phyloP scores from a whole-genome alignment of 2,888 invertebrate genomes.

The Zootermopsis nevadensis region DNA sequence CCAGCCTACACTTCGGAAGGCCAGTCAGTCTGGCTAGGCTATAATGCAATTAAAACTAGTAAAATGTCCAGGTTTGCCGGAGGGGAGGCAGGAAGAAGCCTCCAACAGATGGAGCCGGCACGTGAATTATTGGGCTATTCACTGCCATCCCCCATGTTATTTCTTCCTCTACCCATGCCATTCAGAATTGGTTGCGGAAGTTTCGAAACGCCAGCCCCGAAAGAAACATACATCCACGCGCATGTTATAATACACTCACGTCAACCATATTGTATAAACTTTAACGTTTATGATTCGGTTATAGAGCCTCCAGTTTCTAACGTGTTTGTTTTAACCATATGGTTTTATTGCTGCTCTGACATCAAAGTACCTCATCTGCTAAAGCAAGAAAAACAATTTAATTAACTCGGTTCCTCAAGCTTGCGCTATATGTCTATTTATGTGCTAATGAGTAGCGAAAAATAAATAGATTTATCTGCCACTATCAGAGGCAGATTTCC shows the following conservation, averaged over 20 bases:
- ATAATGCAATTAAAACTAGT: conserved; percentile 32
- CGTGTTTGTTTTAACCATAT: neutral
- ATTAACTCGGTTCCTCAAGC: neutral
- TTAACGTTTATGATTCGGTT: conserved; percentile 20
- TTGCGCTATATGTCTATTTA: neutral
- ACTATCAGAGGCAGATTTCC: neutral
- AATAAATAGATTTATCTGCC: neutral
- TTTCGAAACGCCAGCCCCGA: conserved; percentile 3
- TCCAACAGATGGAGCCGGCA: conserved; percentile 20
- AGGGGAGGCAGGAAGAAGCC: conserved; percentile 18
- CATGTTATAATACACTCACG: neutral
- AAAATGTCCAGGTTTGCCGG: conserved; percentile 3
- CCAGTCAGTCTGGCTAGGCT: neutral
- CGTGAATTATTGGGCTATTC: conserved; percentile 30
- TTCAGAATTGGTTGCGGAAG: conserved; percentile 15
- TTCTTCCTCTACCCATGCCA: neutral
- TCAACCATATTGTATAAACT: conserved; percentile 31
- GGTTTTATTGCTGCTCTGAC: neutral
- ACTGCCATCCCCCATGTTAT: conserved; percentile 2
- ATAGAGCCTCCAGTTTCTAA: neutral
- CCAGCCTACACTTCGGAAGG: neutral
- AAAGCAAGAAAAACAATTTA: neutral
- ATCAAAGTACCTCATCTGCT: neutral
- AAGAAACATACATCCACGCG: conserved; percentile 3
- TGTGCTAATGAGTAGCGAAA: neutral